These are phyloP conservation scores for Malurus melanocephalus DNA, from an alignment of 2,113 vertebrate genomes.

Conservation along the genomic window DNA sequence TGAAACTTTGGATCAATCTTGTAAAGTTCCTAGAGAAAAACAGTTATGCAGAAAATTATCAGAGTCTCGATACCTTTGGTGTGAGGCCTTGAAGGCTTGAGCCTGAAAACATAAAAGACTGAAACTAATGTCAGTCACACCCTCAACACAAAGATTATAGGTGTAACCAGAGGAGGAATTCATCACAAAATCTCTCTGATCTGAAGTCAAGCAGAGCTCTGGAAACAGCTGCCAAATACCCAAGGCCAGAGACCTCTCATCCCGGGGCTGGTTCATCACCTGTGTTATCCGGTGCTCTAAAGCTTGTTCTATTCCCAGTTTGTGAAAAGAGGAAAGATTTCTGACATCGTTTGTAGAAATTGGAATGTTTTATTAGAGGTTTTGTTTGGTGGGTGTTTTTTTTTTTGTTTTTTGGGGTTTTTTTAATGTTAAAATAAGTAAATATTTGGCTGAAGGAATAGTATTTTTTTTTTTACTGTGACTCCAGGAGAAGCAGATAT, in stretches of 20 bases:
- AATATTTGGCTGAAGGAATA: background rate
- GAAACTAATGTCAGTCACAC: constrained; percentile 33
- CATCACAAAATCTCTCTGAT: constrained; percentile 9
- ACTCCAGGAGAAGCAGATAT: background rate
- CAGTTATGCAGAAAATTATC: background rate
- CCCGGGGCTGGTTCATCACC: background rate
- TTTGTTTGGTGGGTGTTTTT: background rate
- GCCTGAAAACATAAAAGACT: constrained; percentile 26
- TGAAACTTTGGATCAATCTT: background rate
- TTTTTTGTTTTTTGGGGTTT: background rate
- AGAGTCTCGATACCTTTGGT: background rate
- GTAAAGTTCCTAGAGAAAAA: constrained; percentile 7
- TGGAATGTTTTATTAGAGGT: background rate
- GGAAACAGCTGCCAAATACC: constrained; percentile 19
- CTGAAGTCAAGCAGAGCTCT: constrained; percentile 44
- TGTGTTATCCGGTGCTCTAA: background rate
- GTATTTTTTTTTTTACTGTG: background rate
- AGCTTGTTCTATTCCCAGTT: background rate
- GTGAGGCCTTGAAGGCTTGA: background rate
- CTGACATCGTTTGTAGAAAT: background rate
- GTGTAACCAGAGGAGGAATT: constrained; percentile 47
- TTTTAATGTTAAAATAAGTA: background rate
- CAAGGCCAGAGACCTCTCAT: background rate
- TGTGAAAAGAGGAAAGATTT: background rate
- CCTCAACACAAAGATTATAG: constrained; percentile 27